Conservation (phyloP, 2,797 vertebrate species). For the Lycodopsis pacificus region DNA sequence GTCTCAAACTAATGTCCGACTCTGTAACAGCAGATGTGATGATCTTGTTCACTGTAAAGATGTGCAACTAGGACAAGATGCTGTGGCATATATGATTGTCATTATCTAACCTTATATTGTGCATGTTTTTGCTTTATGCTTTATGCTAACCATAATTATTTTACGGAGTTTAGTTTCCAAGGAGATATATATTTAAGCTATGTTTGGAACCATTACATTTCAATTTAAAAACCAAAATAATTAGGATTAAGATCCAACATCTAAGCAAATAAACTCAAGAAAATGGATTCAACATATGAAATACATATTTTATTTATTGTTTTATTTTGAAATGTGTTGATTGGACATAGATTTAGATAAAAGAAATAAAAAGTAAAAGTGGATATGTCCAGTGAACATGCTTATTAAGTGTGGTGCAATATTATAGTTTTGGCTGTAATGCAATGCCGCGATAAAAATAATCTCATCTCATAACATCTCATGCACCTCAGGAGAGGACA, state of each 20-base stretch:
- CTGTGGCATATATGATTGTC: background rate
- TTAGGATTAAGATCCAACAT: background rate
- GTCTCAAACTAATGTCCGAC: slow-evolving; percentile 16
- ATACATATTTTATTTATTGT: background rate
- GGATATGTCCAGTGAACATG: background rate
- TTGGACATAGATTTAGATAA: background rate
- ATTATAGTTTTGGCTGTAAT: background rate
- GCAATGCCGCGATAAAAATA: background rate
- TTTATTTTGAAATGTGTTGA: background rate
- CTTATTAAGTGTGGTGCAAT: background rate
- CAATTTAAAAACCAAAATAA: background rate
- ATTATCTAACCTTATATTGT: background rate
- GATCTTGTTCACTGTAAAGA: slow-evolving; percentile 13
- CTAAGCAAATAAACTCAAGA: background rate
- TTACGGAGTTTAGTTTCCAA: background rate
- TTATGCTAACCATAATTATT: background rate
- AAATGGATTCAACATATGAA: background rate
- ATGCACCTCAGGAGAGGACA: background rate
- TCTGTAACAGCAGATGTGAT: slow-evolving; percentile 24
- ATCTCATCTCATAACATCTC: background rate
- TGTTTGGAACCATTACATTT: too few relatives aligned
- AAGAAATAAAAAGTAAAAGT: background rate
- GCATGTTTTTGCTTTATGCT: background rate
- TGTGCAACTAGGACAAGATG: background rate
- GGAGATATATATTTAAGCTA: background rate